These are phyloP conservation scores for Dendronephthya gigantea DNA, from an alignment of 64 coral and sea anemone genomes.

Conservation along the genomic window DNA sequence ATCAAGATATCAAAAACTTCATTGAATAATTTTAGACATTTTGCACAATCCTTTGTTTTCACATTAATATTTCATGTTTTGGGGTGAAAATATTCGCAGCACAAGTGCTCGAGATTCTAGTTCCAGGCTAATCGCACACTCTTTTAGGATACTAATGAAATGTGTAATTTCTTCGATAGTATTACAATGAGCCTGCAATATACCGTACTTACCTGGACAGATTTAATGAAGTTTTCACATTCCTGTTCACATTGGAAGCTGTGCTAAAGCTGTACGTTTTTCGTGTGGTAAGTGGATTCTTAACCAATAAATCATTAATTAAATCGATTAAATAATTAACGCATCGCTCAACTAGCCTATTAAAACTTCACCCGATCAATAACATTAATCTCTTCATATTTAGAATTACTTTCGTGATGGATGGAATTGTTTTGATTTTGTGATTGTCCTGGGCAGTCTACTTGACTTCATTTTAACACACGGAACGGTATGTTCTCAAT, in stretches of 20 bases:
- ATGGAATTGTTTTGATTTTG: slow-evolving; percentile 93
- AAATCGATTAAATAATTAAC: too few relatives aligned
- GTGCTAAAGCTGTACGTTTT: slow-evolving; percentile 75
- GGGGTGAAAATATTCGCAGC: too few relatives aligned
- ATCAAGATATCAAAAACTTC: too few relatives aligned
- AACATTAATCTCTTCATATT: slow-evolving; percentile 10
- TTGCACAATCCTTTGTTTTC: too few relatives aligned
- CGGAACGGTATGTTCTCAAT: slow-evolving; percentile 27
- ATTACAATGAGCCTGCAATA: slow-evolving; percentile 39
- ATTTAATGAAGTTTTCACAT: slow-evolving; percentile 86
- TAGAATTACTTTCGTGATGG: slow-evolving; percentile 97
- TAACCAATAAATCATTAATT: background rate
- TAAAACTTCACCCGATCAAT: too few relatives aligned
- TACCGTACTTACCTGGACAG: slow-evolving; percentile 56
- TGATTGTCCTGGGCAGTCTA: slow-evolving; percentile 84
- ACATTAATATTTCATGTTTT: too few relatives aligned
- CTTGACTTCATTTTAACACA: slow-evolving; percentile 46
- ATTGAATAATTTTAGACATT: too few relatives aligned
- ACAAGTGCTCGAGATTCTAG: too few relatives aligned
- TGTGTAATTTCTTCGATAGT: slow-evolving; percentile 32
- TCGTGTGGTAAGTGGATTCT: slow-evolving; percentile 51
- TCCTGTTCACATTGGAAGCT: slow-evolving; percentile 89
- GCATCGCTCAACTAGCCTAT: too few relatives aligned
- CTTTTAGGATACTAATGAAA: too few relatives aligned
- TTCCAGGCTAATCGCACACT: too few relatives aligned